Evolutionary conservation across 2,888 invertebrate genomes (phyloP), one percentile per base, ranked within the genome.

Genomic region (Lasioglossum figueresi): DNA sequence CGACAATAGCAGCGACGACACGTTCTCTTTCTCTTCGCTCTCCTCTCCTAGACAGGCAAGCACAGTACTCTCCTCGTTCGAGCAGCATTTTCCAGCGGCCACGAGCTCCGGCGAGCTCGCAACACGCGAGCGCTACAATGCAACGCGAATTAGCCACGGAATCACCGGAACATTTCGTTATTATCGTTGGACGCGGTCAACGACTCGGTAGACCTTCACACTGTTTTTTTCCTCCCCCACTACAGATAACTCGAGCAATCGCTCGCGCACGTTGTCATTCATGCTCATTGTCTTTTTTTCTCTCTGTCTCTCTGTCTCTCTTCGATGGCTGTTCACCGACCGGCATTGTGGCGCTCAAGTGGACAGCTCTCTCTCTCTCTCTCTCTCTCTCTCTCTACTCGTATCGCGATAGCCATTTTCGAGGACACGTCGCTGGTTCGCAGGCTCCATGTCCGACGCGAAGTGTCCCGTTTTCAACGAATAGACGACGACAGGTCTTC

Each of bases 141-240:
- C 84, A 83, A 79, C 79, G 72, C 72, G 27, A 68, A 68, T 68
- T 85, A 88, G 76, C 63, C 76, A 78, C 72, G 72, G 73, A 89
- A 88, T 86, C 82, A 77, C 59, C 80, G 85, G 81, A 72, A 78
- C 80, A 72, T 82, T 86, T 76, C 77, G 72, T 85, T 81, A 77
- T 77, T 82, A 82, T 79, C 89, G 63, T 40, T 37, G 79, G 63
- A 63, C 48, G 79, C 81, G 85, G 85, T 89, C 88, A 90, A 86
- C 73, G 90, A 88, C 88, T 86, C 72, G n/a, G 16, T 74, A 68
- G 79, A 83, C 73, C 83, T 80, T 83, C 74, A 27, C 73, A 77
- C 56, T 75, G 71, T 82, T 88, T 88, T 68, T 72, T 27, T 59
- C 70, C 63, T 45, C 81, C 59, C 80, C 48, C 73, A 71, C 88